These are phyloP conservation scores for Melanargia galathea DNA, from an alignment of 2,888 invertebrate species.

Conservation along the genomic window DNA sequence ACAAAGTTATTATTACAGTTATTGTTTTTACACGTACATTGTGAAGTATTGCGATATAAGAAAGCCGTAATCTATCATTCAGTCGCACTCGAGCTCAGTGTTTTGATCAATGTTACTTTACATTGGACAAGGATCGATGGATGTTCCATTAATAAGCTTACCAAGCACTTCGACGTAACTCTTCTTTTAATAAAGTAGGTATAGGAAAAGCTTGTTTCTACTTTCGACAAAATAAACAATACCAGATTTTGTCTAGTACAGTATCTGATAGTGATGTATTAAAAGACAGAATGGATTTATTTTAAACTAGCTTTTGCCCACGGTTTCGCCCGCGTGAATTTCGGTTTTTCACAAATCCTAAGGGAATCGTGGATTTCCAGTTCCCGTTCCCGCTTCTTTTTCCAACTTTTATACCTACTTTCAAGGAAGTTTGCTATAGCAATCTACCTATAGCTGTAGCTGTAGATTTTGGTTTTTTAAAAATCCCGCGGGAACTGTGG, in stretches of 20 bases:
- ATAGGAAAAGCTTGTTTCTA: constrained; percentile 11
- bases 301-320: too few species aligned
- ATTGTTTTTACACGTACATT: constrained; percentile 24
- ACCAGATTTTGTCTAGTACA: not conserved
- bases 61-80: constrained; percentile 56
- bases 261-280: not conserved
- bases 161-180: constrained; percentile 40
- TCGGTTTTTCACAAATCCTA: too few species aligned
- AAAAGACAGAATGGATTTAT: too few species aligned
- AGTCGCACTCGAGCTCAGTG: constrained; percentile 44
- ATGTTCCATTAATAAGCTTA: constrained; percentile 41
- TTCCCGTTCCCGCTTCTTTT: too few species aligned
- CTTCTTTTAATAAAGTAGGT: constrained; percentile 30
- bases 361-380: too few species aligned
- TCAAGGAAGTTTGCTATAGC: too few species aligned
- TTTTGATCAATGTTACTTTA: constrained; percentile 55
- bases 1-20: constrained; percentile 25
- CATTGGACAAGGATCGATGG: constrained; percentile 57
- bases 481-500: too few species aligned
- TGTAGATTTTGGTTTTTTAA: too few species aligned
- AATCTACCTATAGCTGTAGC: too few species aligned
- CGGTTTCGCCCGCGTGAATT: too few species aligned
- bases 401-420: too few species aligned
- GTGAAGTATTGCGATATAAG: constrained; percentile 40
- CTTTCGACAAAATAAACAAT: constrained; percentile 6